Conservation (phyloP, 2,113 vertebrate species). For the Pituophis catenifer region DNA sequence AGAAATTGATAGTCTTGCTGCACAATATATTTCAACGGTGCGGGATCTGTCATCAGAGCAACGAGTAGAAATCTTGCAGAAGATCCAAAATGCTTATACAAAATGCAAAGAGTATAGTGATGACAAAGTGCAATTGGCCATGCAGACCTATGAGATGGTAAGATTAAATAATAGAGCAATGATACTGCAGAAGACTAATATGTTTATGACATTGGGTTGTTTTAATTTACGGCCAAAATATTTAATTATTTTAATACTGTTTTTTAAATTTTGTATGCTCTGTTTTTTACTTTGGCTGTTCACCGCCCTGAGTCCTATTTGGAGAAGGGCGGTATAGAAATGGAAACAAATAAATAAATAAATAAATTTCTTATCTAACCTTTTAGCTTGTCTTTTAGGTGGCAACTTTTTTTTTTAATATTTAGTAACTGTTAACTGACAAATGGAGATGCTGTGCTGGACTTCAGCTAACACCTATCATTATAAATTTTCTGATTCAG, state of each 20-base stretch:
- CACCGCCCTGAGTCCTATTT: no score
- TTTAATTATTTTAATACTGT: no score
- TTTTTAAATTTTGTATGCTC: no score
- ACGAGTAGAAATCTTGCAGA: constrained; percentile 89
- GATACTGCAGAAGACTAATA: not conserved
- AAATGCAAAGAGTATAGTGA: constrained; percentile 97
- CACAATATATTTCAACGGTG: constrained; percentile 87
- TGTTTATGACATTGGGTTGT: not conserved
- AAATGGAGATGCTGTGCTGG: not conserved
- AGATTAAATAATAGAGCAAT: constrained; percentile 46
- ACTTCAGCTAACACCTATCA: not conserved
- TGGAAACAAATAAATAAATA: no score
- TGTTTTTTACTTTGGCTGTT: no score
- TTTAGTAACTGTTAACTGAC: not conserved
- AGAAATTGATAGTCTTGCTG: constrained; percentile 90
- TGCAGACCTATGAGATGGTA: constrained; percentile 99
- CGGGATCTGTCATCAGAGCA: constrained; percentile 81
- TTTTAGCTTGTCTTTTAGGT: not conserved
- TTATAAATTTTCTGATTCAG: not conserved
- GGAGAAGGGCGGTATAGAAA: no score
- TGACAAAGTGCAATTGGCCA: constrained; percentile 97
- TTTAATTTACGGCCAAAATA: no score
- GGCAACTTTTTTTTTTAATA: not conserved
- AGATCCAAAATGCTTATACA: constrained; percentile 90
- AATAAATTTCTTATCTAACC: not conserved